phyloP scores from a whole-genome alignment of 2,797 vertebrate species.

The Agapornis canus region DNA sequence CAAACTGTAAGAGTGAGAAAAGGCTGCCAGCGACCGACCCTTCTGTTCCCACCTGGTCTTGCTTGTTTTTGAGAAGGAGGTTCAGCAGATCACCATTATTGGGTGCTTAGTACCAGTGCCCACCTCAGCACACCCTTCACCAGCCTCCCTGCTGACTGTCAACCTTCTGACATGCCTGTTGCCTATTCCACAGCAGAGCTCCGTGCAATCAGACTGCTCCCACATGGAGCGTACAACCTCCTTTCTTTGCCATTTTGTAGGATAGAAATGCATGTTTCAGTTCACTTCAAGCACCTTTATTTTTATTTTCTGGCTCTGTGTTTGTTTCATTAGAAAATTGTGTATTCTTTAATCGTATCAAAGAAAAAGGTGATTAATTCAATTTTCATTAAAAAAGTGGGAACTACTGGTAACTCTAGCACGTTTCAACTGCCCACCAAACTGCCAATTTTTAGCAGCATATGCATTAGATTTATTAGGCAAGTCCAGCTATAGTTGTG shows the following conservation, averaged over 20 bases:
- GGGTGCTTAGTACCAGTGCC: not conserved
- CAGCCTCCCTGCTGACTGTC: not conserved
- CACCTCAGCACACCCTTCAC: not conserved
- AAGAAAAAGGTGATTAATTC: not conserved
- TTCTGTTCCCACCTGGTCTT: not conserved
- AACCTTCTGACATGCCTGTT: not conserved
- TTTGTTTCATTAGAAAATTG: not conserved
- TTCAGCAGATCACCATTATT: not conserved
- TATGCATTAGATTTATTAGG: not conserved
- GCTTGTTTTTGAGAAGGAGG: not conserved
- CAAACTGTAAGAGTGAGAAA: not conserved
- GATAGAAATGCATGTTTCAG: not conserved
- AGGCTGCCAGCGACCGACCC: not conserved
- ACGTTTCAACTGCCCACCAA: not conserved
- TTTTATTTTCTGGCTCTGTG: not conserved
- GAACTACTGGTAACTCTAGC: not conserved
- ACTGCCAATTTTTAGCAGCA: not conserved
- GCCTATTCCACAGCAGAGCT: not conserved
- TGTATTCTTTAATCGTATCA: not conserved
- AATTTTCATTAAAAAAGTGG: not conserved
- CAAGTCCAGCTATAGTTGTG: not conserved
- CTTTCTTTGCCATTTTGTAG: not conserved
- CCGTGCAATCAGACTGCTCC: not conserved
- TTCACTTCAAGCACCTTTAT: not conserved
- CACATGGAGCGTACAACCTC: not conserved